phyloP scores from a whole-genome alignment of 1,140 invertebrate species.

The Macrostomum lignano region DNA sequence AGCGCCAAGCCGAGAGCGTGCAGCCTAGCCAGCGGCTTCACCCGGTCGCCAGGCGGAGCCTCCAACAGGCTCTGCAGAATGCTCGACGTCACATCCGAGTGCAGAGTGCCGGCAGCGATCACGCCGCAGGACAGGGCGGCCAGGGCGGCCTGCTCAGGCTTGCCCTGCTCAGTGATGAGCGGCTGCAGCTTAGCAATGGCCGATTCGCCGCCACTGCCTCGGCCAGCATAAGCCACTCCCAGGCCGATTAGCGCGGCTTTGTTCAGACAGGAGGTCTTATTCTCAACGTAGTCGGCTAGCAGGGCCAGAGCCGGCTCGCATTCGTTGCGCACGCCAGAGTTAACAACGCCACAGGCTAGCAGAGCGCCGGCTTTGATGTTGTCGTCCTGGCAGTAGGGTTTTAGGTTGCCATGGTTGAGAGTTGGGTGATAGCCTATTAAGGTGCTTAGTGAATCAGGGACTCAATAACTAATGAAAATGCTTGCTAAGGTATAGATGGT shows the following conservation, averaged over 20 bases:
- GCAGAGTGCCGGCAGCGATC: constrained; percentile 65
- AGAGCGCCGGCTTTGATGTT: constrained; percentile 75
- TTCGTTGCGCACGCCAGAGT: constrained; percentile 85
- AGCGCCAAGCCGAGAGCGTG: constrained; percentile 73
- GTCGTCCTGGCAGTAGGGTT: constrained; percentile 41
- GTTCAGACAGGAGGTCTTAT: constrained; percentile 58
- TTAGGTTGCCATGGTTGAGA: too few species aligned
- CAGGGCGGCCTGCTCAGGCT: constrained; percentile 41
- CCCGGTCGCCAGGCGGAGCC: too few species aligned
- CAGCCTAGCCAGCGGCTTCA: too few species aligned
- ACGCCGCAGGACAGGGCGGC: constrained; percentile 75
- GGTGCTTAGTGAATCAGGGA: too few species aligned
- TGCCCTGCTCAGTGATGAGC: constrained; percentile 40
- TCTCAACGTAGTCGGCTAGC: constrained; percentile 71
- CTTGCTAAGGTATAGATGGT: too few species aligned
- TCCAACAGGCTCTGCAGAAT: too few species aligned
- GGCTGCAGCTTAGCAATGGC: constrained; percentile 54
- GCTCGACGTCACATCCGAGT: too few species aligned
- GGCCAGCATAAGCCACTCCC: constrained; percentile 87
- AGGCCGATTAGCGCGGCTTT: constrained; percentile 68
- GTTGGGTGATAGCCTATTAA: too few species aligned
- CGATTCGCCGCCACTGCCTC: constrained; percentile 73
- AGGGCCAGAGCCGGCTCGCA: constrained; percentile 89
- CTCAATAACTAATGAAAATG: too few species aligned
- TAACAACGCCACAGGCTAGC: constrained; percentile 84